Evolutionary conservation across 2,888 invertebrate species (phyloP).

Genomic region (Lissonota sp.): DNA sequence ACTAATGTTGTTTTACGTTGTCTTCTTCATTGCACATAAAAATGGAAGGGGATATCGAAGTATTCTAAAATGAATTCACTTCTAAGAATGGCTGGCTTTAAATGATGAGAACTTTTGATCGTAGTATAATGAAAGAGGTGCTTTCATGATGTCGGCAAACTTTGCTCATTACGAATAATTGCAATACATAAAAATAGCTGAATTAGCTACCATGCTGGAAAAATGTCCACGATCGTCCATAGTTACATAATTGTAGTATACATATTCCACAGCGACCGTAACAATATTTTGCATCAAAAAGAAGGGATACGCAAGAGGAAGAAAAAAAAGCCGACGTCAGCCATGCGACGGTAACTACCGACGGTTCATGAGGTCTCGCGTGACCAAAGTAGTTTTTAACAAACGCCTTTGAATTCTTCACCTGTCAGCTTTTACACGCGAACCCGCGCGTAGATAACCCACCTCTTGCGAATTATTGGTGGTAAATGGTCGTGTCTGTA

Average conservation of each 20-base stretch:
- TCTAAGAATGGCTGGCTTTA: too few relatives aligned
- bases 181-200: slow-evolving; percentile 68
- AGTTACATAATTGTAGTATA: neutral
- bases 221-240: slow-evolving; percentile 27
- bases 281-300: slow-evolving; percentile 9
- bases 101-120: slow-evolving; percentile 73
- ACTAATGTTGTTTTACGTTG: too few relatives aligned
- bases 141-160: slow-evolving; percentile 66
- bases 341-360: slow-evolving; percentile 19
- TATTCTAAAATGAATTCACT: too few relatives aligned
- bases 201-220: neutral
- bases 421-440: slow-evolving; percentile 49
- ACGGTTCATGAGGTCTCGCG: slow-evolving; percentile 67
- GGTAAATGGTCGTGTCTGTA: slow-evolving; percentile 54
- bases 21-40: too few relatives aligned
- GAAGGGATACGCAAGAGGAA: slow-evolving; percentile 2
- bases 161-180: slow-evolving; percentile 80
- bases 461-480: slow-evolving; percentile 61
- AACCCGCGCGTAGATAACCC: slow-evolving; percentile 21
- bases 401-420: slow-evolving; percentile 68
- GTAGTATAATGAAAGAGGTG: slow-evolving; percentile 17
- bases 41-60: too few relatives aligned
- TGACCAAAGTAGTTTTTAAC: slow-evolving; percentile 74
- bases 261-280: neutral
- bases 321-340: slow-evolving; percentile 25